phyloP scores from a whole-genome alignment of 2,797 vertebrate genomes.

The Dermochelys coriacea region DNA sequence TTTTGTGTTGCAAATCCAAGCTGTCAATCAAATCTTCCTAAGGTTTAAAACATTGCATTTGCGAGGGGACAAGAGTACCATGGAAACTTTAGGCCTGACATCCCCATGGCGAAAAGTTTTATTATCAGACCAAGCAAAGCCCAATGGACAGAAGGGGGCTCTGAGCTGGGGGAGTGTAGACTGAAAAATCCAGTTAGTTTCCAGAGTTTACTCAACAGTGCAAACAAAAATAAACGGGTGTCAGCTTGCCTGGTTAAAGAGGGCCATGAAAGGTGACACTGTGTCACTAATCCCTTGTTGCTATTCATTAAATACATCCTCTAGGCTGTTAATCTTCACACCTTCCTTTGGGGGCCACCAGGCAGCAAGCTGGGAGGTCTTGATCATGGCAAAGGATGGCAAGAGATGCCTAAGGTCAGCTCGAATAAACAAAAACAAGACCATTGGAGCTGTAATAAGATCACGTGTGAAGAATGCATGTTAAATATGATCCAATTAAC shows the following conservation, averaged over 20 bases:
- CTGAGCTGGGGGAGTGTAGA: constrained; percentile 47
- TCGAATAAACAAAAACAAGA: constrained; percentile 67
- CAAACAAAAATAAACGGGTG: constrained; percentile 84
- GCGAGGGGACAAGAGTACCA: not conserved
- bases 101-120: not conserved
- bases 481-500: constrained; percentile 52
- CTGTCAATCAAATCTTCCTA: not conserved
- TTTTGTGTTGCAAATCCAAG: not conserved
- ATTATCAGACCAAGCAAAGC: not conserved
- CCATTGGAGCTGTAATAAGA: constrained; percentile 61
- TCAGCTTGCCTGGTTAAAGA: constrained; percentile 72
- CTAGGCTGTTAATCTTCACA: constrained; percentile 81
- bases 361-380: constrained; percentile 78
- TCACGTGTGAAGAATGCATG: constrained; percentile 68
- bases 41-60: not conserved
- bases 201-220: constrained; percentile 81
- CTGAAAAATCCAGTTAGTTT: constrained; percentile 76
- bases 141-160: constrained; percentile 52
- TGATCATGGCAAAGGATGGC: constrained; percentile 78
- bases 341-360: constrained; percentile 77
- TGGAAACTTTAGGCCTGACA: not conserved
- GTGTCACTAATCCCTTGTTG: constrained; percentile 80
- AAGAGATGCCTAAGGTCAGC: constrained; percentile 72
- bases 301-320: constrained; percentile 82
- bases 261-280: constrained; percentile 77